Base-by-base conservation (phyloP, 2,888 invertebrate species). In the Aradus depressus region DNA sequence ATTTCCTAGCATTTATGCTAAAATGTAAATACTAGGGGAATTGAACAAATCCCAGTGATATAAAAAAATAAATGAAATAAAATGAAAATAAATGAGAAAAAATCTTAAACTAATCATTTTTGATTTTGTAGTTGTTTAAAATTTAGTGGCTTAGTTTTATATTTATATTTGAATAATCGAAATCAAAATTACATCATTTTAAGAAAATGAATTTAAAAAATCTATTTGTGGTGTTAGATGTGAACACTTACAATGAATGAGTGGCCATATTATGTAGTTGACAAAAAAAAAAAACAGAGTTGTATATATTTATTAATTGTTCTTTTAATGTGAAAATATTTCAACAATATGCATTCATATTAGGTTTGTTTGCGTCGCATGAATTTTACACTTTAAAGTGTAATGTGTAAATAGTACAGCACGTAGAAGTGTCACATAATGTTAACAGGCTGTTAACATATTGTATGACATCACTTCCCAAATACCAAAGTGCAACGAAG, bases 11-110 rank as follows among this genome's bases (percentile, higher is more conserved):
- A 59, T 59, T 59, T 59, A 59, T 56, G 59, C 47, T 28, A 44
- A 51, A 58, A 57, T 57, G 57, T 59, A 59, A 59, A 59, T 59
- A 57, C 57, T 59, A 56, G 51, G 59, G 54, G 55, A 59, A 57
- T 59, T 55, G 32, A 47, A 55, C 54, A 52, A 54, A 54, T 54
- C 54, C 54, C 54, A 52, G 52, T 54, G 54, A 54, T 32, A 45
- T 41, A 23, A 37, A 44, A 35, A 28, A 28, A 39, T 25, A 38
- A 48, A 22, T 45, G 32, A 22, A 35, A 26, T 35, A n/a, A 26
- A 16, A 31, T 31, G 18, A 44, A 14, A 25, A 31, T 31, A 44
- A 28, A 18, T 28, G 28, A 31, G 28, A 16, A 31, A 44, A 32
- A 31, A 21, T 18, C 18, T 31, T 14, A 34, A 6, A 18, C n/a